Conservation (phyloP, 2,113 vertebrate species). For the Eulacestoma nigropectus region DNA sequence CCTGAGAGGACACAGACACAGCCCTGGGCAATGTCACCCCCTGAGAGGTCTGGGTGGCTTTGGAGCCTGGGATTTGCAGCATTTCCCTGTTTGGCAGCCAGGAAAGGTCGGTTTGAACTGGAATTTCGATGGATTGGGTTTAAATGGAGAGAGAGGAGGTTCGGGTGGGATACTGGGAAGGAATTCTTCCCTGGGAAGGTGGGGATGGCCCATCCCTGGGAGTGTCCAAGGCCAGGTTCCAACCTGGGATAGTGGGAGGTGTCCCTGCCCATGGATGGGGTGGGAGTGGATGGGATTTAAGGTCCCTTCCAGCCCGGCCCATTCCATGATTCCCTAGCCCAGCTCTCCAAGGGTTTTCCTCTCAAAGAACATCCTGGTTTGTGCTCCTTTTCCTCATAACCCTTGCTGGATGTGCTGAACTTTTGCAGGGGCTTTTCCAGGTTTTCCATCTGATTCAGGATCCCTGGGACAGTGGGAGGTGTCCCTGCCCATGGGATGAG, state of each 20-base stretch:
- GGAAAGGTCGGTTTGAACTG: no score
- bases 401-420: not conserved
- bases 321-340: not conserved
- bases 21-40: not conserved
- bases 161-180: not conserved
- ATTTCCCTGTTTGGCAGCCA: not conserved
- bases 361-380: not conserved
- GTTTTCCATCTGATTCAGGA: no score
- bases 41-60: not conserved
- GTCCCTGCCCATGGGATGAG: no score
- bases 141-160: not conserved
- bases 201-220: not conserved
- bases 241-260: not conserved
- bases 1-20: rapidly evolving
- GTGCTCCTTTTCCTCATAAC: not conserved
- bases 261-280: not conserved
- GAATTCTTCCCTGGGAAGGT: not conserved
- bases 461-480: no score
- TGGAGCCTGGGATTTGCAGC: not conserved
- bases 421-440: not conserved
- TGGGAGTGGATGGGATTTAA: not conserved
- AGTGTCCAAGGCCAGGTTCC: not conserved
- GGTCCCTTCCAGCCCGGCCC: not conserved
- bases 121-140: not conserved
- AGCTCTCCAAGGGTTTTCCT: not conserved